Percentiles rank a stretch among this genome's conserved stretches.
phyloP scores from a whole-genome alignment of 2,797 vertebrate genomes.

The Pyrocephalus nanus region DNA sequence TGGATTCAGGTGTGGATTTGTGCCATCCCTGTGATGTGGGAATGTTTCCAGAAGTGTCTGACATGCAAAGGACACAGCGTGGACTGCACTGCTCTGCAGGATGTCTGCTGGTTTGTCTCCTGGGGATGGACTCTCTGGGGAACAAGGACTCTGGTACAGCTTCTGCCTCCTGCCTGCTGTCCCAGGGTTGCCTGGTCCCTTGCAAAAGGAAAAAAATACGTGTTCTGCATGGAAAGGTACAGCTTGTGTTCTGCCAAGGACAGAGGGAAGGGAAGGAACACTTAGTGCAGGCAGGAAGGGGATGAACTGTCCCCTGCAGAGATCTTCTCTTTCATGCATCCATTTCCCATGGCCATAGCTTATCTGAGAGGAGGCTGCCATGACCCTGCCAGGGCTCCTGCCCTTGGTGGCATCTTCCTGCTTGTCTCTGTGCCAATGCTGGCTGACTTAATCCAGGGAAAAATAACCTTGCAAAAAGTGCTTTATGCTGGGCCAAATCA shows the following conservation, averaged over 20 bases:
- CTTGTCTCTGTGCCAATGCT: background rate
- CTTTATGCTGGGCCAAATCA: background rate
- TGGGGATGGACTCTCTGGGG: background rate
- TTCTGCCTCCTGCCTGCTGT: background rate
- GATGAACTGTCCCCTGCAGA: background rate
- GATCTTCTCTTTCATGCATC: background rate
- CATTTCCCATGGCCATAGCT: background rate
- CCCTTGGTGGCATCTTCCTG: background rate
- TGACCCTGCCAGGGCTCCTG: background rate
- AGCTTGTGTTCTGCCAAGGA: slow-evolving; percentile 1
- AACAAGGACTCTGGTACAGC: background rate
- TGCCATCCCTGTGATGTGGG: background rate
- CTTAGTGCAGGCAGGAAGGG: background rate
- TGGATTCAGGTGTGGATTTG: too few relatives aligned
- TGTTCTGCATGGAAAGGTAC: slow-evolving; percentile 9
- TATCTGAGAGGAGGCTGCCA: background rate
- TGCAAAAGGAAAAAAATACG: background rate
- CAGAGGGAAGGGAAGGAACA: background rate
- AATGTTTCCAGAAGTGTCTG: background rate
- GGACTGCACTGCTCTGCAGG: background rate
- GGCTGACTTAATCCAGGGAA: background rate
- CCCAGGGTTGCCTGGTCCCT: background rate
- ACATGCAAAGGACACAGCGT: background rate
- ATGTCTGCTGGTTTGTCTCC: background rate
- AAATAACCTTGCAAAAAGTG: background rate